Evolutionary conservation across 2,888 invertebrate genomes (phyloP), one percentile per base, ranked within the genome.

Genomic region (Dorcus hopei): DNA sequence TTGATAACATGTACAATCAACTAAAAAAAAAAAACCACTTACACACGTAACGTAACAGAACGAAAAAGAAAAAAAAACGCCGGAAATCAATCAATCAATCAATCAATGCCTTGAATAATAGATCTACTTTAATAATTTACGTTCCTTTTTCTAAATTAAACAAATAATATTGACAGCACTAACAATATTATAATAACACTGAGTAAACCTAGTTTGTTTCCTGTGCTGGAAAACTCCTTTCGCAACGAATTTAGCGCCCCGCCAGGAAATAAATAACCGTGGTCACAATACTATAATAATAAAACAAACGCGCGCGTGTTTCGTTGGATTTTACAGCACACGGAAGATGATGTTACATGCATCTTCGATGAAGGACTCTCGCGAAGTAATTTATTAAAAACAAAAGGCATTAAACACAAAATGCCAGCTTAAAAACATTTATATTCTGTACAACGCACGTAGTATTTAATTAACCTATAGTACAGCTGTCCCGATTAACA

Each of bases 391-490:
- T 33, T 33, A 33, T 45, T 53, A 49, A 43, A 54, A 52, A 39
- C 52, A 41, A 41, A 51, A 43, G 72, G 72, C 71, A 73, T 71
- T 68, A 69, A 64, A 68, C 69, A 71, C 66, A 70, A 70, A 72
- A 74, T 70, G 72, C 73, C 72, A 63, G 64, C 64, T 69, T 73
- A 72, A 71, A 71, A 75, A 75, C 74, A 74, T 73, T 71, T 70
- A 71, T 68, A 70, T 72, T 74, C 75, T 77, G 75, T 77, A 77
- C 76, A 76, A 73, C 73, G 74, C 74, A 75, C 74, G 72, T 74
- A 72, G 26, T 73, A 72, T 72, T 65, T 63, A 65, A 67, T 69
- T 70, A 71, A 66, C 71, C 74, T 76, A 75, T 76, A 72, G 74
- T 76, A 77, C 76, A 76, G 76, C 74, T 75, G 73, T 75, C 73